Conservation (phyloP, 2,888 invertebrate genomes). For the Lasiommata megera region DNA sequence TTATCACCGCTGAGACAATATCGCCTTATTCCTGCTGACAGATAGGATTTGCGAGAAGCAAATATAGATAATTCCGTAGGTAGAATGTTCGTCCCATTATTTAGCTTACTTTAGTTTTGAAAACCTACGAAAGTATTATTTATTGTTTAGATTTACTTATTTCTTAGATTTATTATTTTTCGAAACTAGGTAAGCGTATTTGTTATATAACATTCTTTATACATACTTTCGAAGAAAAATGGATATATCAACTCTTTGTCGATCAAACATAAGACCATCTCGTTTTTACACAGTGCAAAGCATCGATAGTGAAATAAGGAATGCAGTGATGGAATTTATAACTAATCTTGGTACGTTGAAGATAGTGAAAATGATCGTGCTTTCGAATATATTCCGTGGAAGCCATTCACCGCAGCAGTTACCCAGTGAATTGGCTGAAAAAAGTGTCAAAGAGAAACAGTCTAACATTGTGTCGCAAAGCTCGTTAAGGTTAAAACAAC, state of each 20-base stretch:
- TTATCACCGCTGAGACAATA: constrained; percentile 48
- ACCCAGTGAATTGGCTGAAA: constrained; percentile 40
- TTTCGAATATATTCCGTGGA: constrained; percentile 73
- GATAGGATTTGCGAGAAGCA: constrained; percentile 40
- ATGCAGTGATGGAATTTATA: constrained; percentile 80
- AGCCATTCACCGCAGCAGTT: constrained; percentile 62
- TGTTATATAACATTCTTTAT: too few relatives aligned
- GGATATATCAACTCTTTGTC: too few relatives aligned
- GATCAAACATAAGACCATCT: constrained; percentile 61
- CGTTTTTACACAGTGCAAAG: constrained; percentile 44
- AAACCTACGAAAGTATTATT: background rate
- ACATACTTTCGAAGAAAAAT: too few relatives aligned
- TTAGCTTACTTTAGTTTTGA: constrained; percentile 4
- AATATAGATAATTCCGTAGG: constrained; percentile 36
- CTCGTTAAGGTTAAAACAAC: constrained; percentile 62
- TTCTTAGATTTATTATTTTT: too few relatives aligned
- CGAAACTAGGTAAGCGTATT: background rate
- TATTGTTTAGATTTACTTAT: too few relatives aligned
- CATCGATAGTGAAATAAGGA: constrained; percentile 65
- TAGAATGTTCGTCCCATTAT: constrained; percentile 27
- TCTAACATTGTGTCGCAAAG: constrained; percentile 52
- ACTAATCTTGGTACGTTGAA: constrained; percentile 66
- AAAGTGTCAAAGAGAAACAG: constrained; percentile 41
- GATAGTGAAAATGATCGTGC: constrained; percentile 77
- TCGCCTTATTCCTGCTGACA: constrained; percentile 56